Conservation (phyloP, 2,888 invertebrate species). For the Athripsodes cinereus region DNA sequence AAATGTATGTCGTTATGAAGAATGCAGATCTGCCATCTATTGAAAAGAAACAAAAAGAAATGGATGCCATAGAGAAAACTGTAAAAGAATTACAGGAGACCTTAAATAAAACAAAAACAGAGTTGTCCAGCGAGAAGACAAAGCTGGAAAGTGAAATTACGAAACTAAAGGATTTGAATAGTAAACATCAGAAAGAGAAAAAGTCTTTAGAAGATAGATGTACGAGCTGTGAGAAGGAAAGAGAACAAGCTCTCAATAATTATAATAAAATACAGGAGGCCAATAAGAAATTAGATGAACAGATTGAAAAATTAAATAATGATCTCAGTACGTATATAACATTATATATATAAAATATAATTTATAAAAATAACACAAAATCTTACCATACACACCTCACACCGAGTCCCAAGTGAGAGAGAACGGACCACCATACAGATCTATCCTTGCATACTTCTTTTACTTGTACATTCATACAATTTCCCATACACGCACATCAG, state of each 20-base stretch:
- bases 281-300: constrained; percentile 55
- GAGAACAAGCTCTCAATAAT: constrained; percentile 38
- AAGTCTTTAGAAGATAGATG: constrained; percentile 42
- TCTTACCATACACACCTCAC: too few relatives aligned
- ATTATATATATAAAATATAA: too few relatives aligned
- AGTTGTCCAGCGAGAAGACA: constrained; percentile 49
- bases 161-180: constrained; percentile 48
- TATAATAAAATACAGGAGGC: constrained; percentile 57
- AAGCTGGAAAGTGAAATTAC: constrained; percentile 46
- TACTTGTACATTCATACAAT: too few relatives aligned
- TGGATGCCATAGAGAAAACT: constrained; percentile 45
- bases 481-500: too few relatives aligned
- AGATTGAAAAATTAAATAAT: constrained; percentile 52
- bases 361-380: too few relatives aligned
- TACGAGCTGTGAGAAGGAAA: constrained; percentile 38
- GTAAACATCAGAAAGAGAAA: constrained; percentile 44
- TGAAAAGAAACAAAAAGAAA: constrained; percentile 45
- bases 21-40: constrained; percentile 49
- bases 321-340: constrained; percentile 51
- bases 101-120: constrained; percentile 44
- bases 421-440: too few relatives aligned
- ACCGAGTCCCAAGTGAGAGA: too few relatives aligned
- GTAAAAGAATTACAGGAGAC: constrained; percentile 51
- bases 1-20: constrained; percentile 55
- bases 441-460: too few relatives aligned